Evolutionary conservation across 2,113 vertebrate genomes (phyloP).

Genomic region (Podarcis cretensis): DNA sequence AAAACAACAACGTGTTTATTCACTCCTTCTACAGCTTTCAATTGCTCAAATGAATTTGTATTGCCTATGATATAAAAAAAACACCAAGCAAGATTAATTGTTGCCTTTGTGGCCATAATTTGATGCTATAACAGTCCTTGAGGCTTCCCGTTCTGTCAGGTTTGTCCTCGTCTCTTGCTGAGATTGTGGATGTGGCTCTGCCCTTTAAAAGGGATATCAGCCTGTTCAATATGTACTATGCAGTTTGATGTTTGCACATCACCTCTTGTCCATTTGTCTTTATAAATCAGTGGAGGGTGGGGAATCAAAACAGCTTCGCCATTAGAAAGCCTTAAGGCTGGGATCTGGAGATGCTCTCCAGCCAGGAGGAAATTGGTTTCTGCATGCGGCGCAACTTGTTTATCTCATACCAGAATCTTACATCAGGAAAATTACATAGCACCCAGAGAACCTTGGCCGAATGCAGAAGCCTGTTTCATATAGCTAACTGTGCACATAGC

Average conservation of each 20-base stretch:
- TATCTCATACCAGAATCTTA: background rate
- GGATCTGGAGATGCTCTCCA: background rate
- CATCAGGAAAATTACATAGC: background rate
- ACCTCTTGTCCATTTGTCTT: constrained; percentile 52
- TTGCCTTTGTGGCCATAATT: constrained; percentile 69
- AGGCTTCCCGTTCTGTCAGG: constrained; percentile 67
- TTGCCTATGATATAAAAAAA: constrained; percentile 43
- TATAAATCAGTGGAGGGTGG: constrained; percentile 47
- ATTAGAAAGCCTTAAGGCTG: background rate
- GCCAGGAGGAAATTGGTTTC: background rate
- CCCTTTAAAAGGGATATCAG: constrained; percentile 64
- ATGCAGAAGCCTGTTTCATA: background rate
- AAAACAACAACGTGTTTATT: constrained; percentile 19
- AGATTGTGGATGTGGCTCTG: constrained; percentile 67
- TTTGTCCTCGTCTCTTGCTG: constrained; percentile 63
- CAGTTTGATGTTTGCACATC: constrained; percentile 85
- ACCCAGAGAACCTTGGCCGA: background rate
- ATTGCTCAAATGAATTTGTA: constrained; percentile 55
- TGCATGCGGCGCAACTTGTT: background rate
- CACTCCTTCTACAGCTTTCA: constrained; percentile 55
- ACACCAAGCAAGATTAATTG: constrained; percentile 40
- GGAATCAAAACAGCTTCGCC: constrained; percentile 42
- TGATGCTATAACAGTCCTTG: constrained; percentile 51
- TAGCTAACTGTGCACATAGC: background rate
- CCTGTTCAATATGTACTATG: constrained; percentile 90